Base-by-base conservation (phyloP, 2,113 vertebrate genomes). In the Menidia beryllina region DNA sequence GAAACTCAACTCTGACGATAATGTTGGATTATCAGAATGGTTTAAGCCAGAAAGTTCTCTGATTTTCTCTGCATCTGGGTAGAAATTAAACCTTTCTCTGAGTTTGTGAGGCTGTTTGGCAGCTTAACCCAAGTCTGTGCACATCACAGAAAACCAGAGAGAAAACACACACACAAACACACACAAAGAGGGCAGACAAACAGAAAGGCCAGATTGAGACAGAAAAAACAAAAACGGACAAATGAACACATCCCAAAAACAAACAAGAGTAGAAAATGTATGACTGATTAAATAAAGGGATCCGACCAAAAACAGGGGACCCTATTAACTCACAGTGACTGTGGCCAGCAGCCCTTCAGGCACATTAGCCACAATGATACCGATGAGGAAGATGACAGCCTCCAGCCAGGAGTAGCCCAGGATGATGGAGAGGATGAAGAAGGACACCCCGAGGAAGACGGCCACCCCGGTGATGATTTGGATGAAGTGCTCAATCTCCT, bases 401-500 rank as follows among this genome's bases (percentile, higher is more conserved):
- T 97, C 96, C 0, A 97, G 92, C 96, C 96, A 97, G 78, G 0
- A 15, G 72, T 96, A 97, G 1, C 95, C 95, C 23, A 96, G 92
- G 24, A 95, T 85, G 81, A 96, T 84, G 2, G 96, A 95, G 58
- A 96, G 94, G 75, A 97, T 26, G 80, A 96, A 96, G 91, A 96
- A 96, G 85, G 86, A 84, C 54, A 96, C 82, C 0, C 96, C 95
- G 45, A 96, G 91, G 81, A 97, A 96, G 72, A 97, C 96, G 0
- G 96, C 96, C 90, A 97, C 96, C 0, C 96, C 96, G 0, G 96
- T 97, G 93, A 97, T 97, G 80, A 96, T 94, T 53, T 96, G 96
- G 88, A 97, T 97, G 91, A 97, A 97, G 86, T 97, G 96, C 73
- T 97, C 96, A 0, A 97, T 97, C 91, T 97, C 96, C 23, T 94